Base-by-base conservation (phyloP, 2,888 invertebrate species). In the Chelonus formosanus region DNA sequence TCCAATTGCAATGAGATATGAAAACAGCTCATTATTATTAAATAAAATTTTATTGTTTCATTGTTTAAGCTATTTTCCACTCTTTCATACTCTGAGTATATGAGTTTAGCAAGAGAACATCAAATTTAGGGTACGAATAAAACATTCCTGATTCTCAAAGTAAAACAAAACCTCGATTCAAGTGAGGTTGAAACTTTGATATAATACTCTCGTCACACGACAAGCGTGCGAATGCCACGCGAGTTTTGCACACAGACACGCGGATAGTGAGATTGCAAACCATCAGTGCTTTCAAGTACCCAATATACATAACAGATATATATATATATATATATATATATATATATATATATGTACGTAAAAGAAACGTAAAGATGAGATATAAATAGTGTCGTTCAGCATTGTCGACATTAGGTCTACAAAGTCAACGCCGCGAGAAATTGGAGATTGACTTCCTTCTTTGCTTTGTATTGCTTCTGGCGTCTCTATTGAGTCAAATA, bases 121-220 rank as follows among this genome's bases (percentile, higher is more conserved):
- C 20, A 20, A 20, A 20, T 20, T 20, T 20, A 20, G 20, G 20
- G 5, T 5, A 40, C 36, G 4, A 50, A 59, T 48, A 20, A 48
- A 59, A 6, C 57, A 47, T 36, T 59, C 50, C 31, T n/a, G 34
- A 48, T 35, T 6, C 47, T 50, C 36, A 8, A 50, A 5, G 7
- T 3, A 48, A 10, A 5, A 48, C 10, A 48, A 48, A 4, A 40
- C 40, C 40, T 4, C 40, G 40, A 45, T 43, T 44, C 45, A 5
- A 45, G 57, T n/a, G 44, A 20, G 32, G 35, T 32, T 8, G 44
- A 32, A 52, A 43, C 52, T 35, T 60, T 50, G 20, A 52, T 60
- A 40, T 52, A 40, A 40, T 40, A 40, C 40, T 60, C 53, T 53
- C 36, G 52, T 60, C 60, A 60, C 52, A 60, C 60, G 52, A 59